phyloP scores from a whole-genome alignment of 2,797 vertebrate genomes.

The Knipowitschia caucasica region DNA sequence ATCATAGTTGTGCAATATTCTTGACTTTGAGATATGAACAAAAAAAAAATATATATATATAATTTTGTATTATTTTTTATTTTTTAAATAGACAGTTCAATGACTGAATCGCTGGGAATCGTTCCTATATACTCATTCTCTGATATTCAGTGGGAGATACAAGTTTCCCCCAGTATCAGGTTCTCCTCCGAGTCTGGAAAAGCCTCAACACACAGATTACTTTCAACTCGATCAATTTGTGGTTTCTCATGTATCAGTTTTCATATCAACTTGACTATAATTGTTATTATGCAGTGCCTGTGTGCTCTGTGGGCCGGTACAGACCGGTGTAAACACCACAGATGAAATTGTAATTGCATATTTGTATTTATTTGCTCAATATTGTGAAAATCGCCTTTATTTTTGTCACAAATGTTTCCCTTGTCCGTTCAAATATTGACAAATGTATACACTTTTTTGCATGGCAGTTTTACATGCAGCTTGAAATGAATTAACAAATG shows the following conservation, averaged over 20 bases:
- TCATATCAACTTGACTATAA: constrained; percentile 14
- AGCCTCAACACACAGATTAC: constrained; percentile 8
- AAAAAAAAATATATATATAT: too few relatives aligned
- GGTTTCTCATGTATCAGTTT: constrained; percentile 18
- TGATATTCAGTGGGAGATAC: neutral
- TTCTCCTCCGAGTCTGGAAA: constrained; percentile 4
- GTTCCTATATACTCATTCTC: neutral
- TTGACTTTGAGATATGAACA: neutral
- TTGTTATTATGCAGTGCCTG: neutral
- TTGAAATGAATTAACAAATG: too few relatives aligned
- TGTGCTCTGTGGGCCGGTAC: neutral
- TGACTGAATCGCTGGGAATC: neutral
- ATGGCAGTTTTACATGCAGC: too few relatives aligned
- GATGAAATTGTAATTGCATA: neutral
- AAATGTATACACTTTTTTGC: too few relatives aligned
- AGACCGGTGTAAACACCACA: neutral
- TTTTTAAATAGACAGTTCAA: neutral
- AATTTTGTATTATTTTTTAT: too few relatives aligned
- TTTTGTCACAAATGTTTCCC: too few relatives aligned
- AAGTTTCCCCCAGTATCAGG: neutral
- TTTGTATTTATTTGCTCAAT: too few relatives aligned
- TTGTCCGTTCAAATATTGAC: too few relatives aligned
- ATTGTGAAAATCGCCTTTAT: too few relatives aligned
- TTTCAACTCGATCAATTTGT: constrained; percentile 15
- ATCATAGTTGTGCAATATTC: too few relatives aligned